These are phyloP conservation scores for Zaprionus lineosus DNA, from an alignment of 2,888 invertebrate genomes.

Conservation along the genomic window DNA sequence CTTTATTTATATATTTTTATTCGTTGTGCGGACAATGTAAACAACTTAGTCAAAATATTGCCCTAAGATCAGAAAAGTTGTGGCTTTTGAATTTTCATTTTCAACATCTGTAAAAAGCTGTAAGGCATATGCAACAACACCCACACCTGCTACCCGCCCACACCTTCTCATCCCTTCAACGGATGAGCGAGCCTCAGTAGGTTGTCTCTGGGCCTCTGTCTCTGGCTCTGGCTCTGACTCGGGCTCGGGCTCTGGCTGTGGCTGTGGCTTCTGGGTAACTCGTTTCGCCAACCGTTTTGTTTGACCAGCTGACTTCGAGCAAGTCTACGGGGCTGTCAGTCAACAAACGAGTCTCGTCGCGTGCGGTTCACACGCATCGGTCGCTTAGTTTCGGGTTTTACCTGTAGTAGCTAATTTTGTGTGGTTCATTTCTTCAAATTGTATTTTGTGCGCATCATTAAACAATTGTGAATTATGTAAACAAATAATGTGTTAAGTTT, in stretches of 20 bases:
- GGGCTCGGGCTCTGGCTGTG: background rate
- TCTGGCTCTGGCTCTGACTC: slow-evolving; percentile 3
- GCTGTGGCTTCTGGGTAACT: slow-evolving; percentile 23
- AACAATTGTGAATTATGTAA: slow-evolving; percentile 32
- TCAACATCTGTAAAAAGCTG: slow-evolving; percentile 23
- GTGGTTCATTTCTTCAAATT: slow-evolving; percentile 11
- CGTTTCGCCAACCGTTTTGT: slow-evolving; percentile 32
- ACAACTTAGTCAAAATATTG: slow-evolving; percentile 4
- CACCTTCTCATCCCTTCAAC: background rate
- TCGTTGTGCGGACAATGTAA: no score
- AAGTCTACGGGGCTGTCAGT: slow-evolving; percentile 42
- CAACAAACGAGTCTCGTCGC: slow-evolving; percentile 62
- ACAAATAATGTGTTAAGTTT: no score
- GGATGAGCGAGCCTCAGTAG: background rate
- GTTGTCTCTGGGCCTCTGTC: background rate
- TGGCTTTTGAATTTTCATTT: slow-evolving; percentile 33
- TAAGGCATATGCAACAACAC: slow-evolving; percentile 9
- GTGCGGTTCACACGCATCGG: slow-evolving; percentile 47
- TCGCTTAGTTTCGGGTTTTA: slow-evolving; percentile 23
- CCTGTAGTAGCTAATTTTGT: slow-evolving; percentile 21
- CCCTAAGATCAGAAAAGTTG: slow-evolving; percentile 22
- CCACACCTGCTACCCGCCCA: background rate
- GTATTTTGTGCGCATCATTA: slow-evolving; percentile 33
- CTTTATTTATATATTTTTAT: no score
- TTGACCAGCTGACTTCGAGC: slow-evolving; percentile 40